Percentiles rank a stretch among this genome's conserved stretches.
phyloP scores from a whole-genome alignment of 2,888 invertebrate genomes.

The Trichopoda pennipes region DNA sequence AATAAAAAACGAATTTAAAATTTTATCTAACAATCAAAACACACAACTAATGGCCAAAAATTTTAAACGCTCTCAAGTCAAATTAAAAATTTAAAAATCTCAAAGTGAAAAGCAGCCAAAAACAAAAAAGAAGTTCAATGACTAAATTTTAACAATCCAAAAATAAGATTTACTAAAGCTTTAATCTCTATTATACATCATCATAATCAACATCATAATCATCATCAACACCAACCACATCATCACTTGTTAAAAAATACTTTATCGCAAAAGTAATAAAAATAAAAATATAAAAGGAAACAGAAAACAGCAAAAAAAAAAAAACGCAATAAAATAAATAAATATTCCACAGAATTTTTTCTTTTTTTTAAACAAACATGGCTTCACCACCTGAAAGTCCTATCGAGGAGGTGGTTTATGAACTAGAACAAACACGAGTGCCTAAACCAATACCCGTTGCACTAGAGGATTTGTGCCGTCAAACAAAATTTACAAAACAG shows the following conservation, averaged over 20 bases:
- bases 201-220: not conserved
- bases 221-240: not conserved
- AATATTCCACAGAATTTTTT: conserved; percentile 9
- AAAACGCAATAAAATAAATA: not conserved
- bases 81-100: not conserved
- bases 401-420: conserved; percentile 92
- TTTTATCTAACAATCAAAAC: conserved; percentile 8
- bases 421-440: conserved; percentile 88
- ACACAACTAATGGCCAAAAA: conserved; percentile 33
- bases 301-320: not conserved
- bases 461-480: conserved; percentile 93
- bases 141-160: conserved; percentile 6
- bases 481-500: conserved; percentile 96
- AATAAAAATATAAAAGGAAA: too few relatives aligned
- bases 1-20: conserved; percentile 52
- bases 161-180: not conserved
- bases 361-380: conserved; percentile 81
- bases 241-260: not conserved
- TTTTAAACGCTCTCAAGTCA: conserved; percentile 3
- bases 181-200: conserved; percentile 1
- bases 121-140: conserved; percentile 10
- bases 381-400: conserved; percentile 93
- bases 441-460: conserved; percentile 93
- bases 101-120: conserved; percentile 3
- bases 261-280: too few relatives aligned